Evolutionary conservation across 2,797 vertebrate species (phyloP).

Genomic region (Acanthurus leucopareius): DNA sequence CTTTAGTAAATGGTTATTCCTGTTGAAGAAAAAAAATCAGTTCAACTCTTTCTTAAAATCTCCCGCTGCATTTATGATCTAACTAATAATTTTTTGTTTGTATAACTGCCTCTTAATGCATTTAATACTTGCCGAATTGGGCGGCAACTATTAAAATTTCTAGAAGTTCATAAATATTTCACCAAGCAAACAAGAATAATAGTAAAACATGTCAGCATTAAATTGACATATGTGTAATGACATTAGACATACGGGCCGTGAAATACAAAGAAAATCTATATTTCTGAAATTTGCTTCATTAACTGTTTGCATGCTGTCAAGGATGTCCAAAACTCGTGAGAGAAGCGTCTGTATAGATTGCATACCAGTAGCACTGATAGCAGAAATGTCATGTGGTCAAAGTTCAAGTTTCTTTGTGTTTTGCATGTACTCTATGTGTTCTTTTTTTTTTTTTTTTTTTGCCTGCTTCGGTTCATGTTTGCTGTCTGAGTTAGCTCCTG

Average conservation of each 20-base stretch:
- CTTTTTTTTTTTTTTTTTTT: background rate
- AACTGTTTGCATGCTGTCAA: background rate
- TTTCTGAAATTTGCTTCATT: background rate
- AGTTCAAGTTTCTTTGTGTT: constrained; percentile 64
- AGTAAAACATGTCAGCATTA: background rate
- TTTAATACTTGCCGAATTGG: background rate
- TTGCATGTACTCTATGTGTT: constrained; percentile 26
- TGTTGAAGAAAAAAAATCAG: background rate
- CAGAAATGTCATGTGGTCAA: constrained; percentile 53
- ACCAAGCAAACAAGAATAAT: background rate
- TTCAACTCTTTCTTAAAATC: background rate
- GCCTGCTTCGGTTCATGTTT: constrained; percentile 23
- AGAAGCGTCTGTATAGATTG: constrained; percentile 25
- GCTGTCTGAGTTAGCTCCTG: constrained; percentile 82
- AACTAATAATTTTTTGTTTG: background rate
- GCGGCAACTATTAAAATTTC: background rate
- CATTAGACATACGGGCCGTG: background rate
- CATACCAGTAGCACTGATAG: constrained; percentile 51
- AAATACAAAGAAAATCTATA: background rate
- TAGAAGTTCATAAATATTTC: background rate
- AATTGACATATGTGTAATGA: background rate
- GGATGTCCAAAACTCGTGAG: background rate
- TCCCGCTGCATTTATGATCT: fast-evolving
- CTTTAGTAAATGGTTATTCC: background rate
- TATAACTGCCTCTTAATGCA: background rate